Evolutionary conservation across 2,113 vertebrate species (phyloP).

Genomic region (Cryptomyrus ogoouensis): DNA sequence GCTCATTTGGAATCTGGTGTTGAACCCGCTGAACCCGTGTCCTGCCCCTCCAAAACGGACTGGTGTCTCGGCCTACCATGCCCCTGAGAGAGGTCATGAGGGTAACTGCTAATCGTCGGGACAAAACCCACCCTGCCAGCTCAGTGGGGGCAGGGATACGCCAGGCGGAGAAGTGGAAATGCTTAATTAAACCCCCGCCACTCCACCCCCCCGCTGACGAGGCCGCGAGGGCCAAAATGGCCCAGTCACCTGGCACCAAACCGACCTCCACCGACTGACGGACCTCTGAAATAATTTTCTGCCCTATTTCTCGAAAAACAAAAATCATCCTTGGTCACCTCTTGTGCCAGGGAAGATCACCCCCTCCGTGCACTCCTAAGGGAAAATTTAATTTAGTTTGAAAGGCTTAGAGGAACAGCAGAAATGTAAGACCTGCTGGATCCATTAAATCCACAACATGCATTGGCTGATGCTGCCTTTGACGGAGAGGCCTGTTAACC

Average conservation of each 20-base stretch:
- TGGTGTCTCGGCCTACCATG: background rate
- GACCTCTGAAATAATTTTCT: conserved; percentile 38
- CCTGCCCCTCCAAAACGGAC: background rate
- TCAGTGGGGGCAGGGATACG: background rate
- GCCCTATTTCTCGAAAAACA: conserved; percentile 35
- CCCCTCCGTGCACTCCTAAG: conserved; percentile 32
- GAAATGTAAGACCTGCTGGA: background rate
- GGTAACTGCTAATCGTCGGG: background rate
- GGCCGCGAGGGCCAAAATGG: background rate
- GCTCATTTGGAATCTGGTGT: background rate
- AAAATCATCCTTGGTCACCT: conserved; percentile 30
- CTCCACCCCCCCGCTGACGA: conserved; percentile 38
- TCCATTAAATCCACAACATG: background rate
- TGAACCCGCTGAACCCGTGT: background rate
- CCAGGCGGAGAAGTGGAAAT: conserved; percentile 36
- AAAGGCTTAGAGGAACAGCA: background rate
- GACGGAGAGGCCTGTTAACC: background rate
- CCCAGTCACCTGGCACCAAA: background rate
- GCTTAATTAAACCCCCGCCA: conserved; percentile 51
- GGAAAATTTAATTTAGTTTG: conserved; percentile 50
- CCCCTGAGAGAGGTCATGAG: background rate
- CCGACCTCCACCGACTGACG: background rate
- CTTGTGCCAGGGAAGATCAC: conserved; percentile 35
- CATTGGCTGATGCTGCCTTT: background rate
- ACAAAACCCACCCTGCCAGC: background rate